A percentile compares a stretch with the other conserved stretches of the same genome.
These are phyloP conservation scores for Agrilus biguttatus DNA, from an alignment of 2,888 invertebrate genomes.

Conservation along the genomic window DNA sequence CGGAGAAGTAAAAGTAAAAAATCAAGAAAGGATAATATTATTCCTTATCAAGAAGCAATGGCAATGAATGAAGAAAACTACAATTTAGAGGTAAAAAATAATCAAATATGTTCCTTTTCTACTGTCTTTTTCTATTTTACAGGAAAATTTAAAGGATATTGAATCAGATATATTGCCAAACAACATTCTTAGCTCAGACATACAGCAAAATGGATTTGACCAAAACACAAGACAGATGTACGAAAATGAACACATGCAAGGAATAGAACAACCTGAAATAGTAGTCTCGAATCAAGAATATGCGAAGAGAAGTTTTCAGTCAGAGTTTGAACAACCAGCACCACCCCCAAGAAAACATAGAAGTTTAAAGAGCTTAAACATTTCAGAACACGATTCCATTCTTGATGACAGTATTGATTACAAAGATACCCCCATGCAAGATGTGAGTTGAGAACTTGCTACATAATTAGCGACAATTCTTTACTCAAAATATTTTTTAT, in stretches of 20 bases:
- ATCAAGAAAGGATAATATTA: slow-evolving; percentile 18
- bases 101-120: not conserved
- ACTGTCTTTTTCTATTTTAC: not conserved
- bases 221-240: slow-evolving; percentile 15
- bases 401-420: not conserved
- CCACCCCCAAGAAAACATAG: slow-evolving; percentile 26
- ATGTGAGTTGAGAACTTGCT: slow-evolving; percentile 10
- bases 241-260: slow-evolving; percentile 34
- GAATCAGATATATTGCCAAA: slow-evolving; percentile 7
- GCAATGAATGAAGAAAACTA: slow-evolving; percentile 11
- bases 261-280: slow-evolving; percentile 39
- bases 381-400: slow-evolving; percentile 26
- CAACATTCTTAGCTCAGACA: slow-evolving; percentile 20
- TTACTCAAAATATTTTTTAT: slow-evolving; percentile 5
- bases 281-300: slow-evolving; percentile 21
- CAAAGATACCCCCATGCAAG: slow-evolving; percentile 4
- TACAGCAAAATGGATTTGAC: slow-evolving; percentile 10
- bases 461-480: not conserved
- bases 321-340: slow-evolving; percentile 17
- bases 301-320: slow-evolving; percentile 12
- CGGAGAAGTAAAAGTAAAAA: slow-evolving; percentile 33
- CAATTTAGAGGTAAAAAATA: not conserved
- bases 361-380: slow-evolving; percentile 27
- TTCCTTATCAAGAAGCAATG: slow-evolving; percentile 29
- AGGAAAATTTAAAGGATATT: not conserved